Base-by-base conservation (phyloP, 1,140 invertebrate species). In the Panulirus ornatus region DNA sequence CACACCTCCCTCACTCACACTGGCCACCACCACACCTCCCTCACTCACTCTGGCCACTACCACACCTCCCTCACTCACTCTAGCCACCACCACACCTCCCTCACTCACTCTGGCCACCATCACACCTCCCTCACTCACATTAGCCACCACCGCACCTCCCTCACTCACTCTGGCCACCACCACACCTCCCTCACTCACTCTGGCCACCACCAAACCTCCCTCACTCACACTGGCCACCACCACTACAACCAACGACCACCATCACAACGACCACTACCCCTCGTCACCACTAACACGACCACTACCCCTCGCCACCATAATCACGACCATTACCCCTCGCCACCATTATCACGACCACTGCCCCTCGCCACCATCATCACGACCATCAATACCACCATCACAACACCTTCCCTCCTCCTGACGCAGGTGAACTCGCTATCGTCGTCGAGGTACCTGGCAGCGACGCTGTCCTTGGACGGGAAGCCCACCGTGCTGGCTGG, bases 381-480 rank as follows among this genome's bases (percentile, higher is more conserved):
- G 14, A 14, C 54, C 54, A 58, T 22, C 19, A 58, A 14, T 19
- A 14, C 54, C 1, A 1, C 54, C n/a, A n/a, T n/a, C n/a, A n/a
- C n/a, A n/a, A n/a, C n/a, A n/a, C n/a, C n/a, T n/a, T 58, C 27
- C 73, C 47, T 38, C n/a, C 47, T 54, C 79, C 30, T n/a, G 27
- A 9, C 40, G 40, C 73, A 86, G 86, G 51, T 91, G 38, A 19
- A 16, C 11, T 71, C 88, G 19, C 19, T 73, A 16, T 34, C 36
- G 0, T 71, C 86, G 44, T 44, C 75, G 34, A 16, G 36, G 44
- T 81, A 89, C 70, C 70, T 89, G 70, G 42, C 88, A 22, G 58
- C 71, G 38, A 42, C 38, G 19, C 75, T 91, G 27, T 91, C 91
- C 2, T 58, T 91, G 34, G 91, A 91, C 87, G 84, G 82, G 58